phyloP scores from a whole-genome alignment of 2,797 vertebrate genomes.

The Pangasius djambal region DNA sequence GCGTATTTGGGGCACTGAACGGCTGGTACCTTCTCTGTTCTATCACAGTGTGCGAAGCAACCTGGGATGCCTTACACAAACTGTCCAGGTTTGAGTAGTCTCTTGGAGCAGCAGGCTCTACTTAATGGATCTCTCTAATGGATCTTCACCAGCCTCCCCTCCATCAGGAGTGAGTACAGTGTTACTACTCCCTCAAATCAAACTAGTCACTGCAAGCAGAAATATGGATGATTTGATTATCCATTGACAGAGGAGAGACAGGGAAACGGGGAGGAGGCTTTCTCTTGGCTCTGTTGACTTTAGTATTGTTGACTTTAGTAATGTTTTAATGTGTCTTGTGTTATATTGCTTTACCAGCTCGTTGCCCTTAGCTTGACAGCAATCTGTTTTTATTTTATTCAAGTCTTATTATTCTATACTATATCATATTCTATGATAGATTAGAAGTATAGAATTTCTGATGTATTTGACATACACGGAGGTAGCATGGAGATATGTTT shows the following conservation, averaged over 20 bases:
- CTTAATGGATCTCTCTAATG: not conserved
- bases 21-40: not conserved
- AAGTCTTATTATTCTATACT: not conserved
- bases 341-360: not conserved
- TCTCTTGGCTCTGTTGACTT: conserved; percentile 5
- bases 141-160: not conserved
- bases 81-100: not conserved
- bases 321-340: not conserved
- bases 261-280: not conserved
- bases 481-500: not conserved
- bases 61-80: not conserved
- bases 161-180: not conserved
- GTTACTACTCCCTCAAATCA: not conserved
- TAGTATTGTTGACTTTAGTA: conserved; percentile 3
- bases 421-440: not conserved
- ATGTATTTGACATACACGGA: not conserved
- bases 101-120: not conserved
- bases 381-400: not conserved
- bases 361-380: not conserved
- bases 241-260: not conserved
- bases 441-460: not conserved
- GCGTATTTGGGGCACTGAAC: not conserved
- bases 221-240: not conserved
- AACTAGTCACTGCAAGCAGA: not conserved
- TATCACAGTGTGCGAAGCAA: not conserved